phyloP scores from a whole-genome alignment of 37 sponge, comb jelly and placozoan genomes.

The Amphimedon queenslandica region DNA sequence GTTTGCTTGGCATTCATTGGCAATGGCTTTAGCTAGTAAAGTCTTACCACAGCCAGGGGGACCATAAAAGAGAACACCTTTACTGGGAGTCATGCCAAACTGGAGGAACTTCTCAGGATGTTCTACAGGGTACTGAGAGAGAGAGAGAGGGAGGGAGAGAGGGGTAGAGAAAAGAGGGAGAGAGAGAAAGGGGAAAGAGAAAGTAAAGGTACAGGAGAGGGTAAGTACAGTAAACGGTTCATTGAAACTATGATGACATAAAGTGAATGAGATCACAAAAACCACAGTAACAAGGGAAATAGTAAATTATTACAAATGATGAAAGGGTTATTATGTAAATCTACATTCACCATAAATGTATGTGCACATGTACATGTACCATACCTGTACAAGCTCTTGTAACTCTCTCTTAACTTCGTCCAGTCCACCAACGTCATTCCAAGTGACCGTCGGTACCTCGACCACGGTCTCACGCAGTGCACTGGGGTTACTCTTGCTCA shows the following conservation, averaged over 20 bases:
- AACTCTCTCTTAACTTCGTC: conserved; percentile 95
- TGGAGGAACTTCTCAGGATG: conserved; percentile 99
- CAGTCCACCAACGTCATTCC: conserved; percentile 97
- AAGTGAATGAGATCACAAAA: no score
- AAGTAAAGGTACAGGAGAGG: no score
- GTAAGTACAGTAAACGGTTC: no score
- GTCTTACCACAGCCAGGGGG: conserved; percentile 99
- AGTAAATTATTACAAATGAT: no score
- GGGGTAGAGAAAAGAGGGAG: background rate
- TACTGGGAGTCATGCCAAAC: conserved; percentile 99
- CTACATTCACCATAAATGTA: no score
- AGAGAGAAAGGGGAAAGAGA: conserved; percentile 3
- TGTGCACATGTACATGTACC: no score
- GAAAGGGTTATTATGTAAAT: no score
- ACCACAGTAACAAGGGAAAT: no score
- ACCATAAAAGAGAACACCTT: conserved; percentile 98
- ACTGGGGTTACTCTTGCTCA: conserved; percentile 93
- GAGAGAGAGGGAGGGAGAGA: conserved; percentile 17
- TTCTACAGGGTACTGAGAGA: conserved; percentile 76
- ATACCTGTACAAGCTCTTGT: conserved; percentile 97
- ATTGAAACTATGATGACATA: no score
- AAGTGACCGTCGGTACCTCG: conserved; percentile 93
- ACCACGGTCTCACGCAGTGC: conserved; percentile 99
- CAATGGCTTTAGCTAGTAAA: conserved; percentile 98
- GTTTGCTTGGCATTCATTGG: conserved; percentile 99